Evolutionary conservation across 2,888 invertebrate species (phyloP).

Genomic region (Gastrophysa polygoni): DNA sequence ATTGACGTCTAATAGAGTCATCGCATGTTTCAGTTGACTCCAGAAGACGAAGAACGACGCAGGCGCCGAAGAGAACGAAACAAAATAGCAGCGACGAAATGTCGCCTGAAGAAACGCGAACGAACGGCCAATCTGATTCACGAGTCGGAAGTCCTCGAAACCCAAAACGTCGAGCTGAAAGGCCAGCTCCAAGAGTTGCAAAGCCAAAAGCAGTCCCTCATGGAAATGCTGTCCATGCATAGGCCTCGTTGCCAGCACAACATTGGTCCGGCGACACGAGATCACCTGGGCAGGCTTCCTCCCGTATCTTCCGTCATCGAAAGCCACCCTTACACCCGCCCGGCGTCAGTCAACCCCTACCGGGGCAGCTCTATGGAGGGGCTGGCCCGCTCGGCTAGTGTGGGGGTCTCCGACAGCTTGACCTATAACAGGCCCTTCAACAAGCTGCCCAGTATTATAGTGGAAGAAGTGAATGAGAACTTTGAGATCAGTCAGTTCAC

Average conservation of each 20-base stretch:
- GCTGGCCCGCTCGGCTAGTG: slow-evolving; percentile 45
- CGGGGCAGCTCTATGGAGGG: slow-evolving; percentile 43
- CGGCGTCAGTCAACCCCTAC: slow-evolving; percentile 46
- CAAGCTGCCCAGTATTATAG: slow-evolving; percentile 59
- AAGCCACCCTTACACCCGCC: slow-evolving; percentile 52
- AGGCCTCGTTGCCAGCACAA: slow-evolving; percentile 67
- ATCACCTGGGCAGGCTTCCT: slow-evolving; percentile 51
- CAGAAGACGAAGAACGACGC: slow-evolving; percentile 89
- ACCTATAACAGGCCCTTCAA: slow-evolving; percentile 38
- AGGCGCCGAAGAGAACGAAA: slow-evolving; percentile 86
- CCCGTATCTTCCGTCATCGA: slow-evolving; percentile 54
- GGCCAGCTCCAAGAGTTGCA: slow-evolving; percentile 82
- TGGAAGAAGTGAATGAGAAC: slow-evolving; percentile 60
- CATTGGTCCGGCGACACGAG: slow-evolving; percentile 52
- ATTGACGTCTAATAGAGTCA: not conserved
- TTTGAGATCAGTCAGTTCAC: slow-evolving; percentile 64
- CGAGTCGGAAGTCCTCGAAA: slow-evolving; percentile 85
- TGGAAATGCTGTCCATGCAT: slow-evolving; percentile 80
- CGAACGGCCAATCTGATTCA: slow-evolving; percentile 83
- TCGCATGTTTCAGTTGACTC: slow-evolving; percentile 71
- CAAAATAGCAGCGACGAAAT: slow-evolving; percentile 94
- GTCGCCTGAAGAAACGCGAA: slow-evolving; percentile 91
- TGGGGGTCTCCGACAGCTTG: slow-evolving; percentile 39
- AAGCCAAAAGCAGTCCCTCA: slow-evolving; percentile 76
- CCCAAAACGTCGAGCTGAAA: slow-evolving; percentile 84